phyloP scores from a whole-genome alignment of 2,888 invertebrate genomes.

The Euplexia lucipara region DNA sequence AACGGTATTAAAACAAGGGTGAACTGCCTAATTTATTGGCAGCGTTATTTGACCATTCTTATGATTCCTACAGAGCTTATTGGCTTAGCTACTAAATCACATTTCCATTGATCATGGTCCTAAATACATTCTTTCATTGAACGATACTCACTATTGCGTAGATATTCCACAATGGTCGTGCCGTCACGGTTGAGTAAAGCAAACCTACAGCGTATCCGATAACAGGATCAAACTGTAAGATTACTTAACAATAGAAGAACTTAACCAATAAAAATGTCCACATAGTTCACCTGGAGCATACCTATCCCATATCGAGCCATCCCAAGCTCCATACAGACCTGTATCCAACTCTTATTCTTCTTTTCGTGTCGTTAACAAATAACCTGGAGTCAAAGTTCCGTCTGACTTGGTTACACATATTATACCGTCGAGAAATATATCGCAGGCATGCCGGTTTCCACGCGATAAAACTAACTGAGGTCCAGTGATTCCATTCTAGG shows the following conservation, averaged over 20 bases:
- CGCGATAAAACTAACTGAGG: background rate
- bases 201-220: slow-evolving; percentile 27
- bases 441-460: too few species aligned
- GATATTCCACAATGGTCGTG: slow-evolving; percentile 32
- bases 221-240: slow-evolving; percentile 35
- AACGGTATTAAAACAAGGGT: background rate
- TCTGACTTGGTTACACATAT: too few species aligned
- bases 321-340: too few species aligned
- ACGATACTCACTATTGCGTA: slow-evolving; percentile 19
- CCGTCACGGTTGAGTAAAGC: slow-evolving; percentile 42
- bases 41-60: too few species aligned
- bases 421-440: too few species aligned
- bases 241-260: slow-evolving; percentile 6
- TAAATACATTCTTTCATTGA: slow-evolving; percentile 11
- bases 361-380: too few species aligned
- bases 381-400: too few species aligned
- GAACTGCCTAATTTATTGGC: background rate
- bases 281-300: too few species aligned
- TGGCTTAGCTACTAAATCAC: too few species aligned
- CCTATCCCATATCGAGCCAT: too few species aligned
- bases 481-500: background rate
- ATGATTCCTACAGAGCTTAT: too few species aligned
- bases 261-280: background rate
- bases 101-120: background rate
- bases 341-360: too few species aligned